These are phyloP conservation scores for Tragelaphus buxtoni DNA, from an alignment of 2,113 vertebrate genomes.

Conservation along the genomic window DNA sequence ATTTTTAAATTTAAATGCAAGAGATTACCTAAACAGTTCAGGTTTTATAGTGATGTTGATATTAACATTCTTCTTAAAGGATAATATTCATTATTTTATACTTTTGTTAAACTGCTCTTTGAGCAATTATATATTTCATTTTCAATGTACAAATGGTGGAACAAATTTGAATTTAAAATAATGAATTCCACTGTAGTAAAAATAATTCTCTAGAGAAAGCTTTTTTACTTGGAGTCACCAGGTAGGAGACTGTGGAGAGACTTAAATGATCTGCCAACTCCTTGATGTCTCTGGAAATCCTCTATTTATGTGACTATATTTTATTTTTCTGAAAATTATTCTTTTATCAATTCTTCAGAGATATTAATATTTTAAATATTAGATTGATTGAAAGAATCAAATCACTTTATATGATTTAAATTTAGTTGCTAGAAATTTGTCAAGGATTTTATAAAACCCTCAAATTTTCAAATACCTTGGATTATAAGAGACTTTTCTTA, in stretches of 20 bases:
- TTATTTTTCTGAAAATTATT: neutral
- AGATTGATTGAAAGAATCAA: neutral
- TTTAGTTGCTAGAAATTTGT: neutral
- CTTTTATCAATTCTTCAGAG: neutral
- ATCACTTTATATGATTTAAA: neutral
- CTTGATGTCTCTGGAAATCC: neutral
- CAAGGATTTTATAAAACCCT: neutral
- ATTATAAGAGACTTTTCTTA: slow-evolving; percentile 17
- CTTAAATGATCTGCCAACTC: neutral
- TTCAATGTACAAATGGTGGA: slow-evolving; percentile 1
- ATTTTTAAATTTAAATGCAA: neutral
- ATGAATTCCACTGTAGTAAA: neutral
- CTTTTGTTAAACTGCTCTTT: neutral
- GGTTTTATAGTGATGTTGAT: neutral
- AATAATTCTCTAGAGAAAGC: neutral
- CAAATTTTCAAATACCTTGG: neutral
- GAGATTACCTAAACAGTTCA: neutral
- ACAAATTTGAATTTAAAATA: neutral
- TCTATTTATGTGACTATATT: neutral
- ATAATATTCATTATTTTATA: neutral
- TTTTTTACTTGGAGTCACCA: neutral
- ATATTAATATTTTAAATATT: neutral
- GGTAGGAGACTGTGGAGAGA: neutral
- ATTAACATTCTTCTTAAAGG: neutral
- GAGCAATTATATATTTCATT: neutral